Evolutionary conservation across 2,113 vertebrate species (phyloP).

Genomic region (Coregonus clupeaformis): DNA sequence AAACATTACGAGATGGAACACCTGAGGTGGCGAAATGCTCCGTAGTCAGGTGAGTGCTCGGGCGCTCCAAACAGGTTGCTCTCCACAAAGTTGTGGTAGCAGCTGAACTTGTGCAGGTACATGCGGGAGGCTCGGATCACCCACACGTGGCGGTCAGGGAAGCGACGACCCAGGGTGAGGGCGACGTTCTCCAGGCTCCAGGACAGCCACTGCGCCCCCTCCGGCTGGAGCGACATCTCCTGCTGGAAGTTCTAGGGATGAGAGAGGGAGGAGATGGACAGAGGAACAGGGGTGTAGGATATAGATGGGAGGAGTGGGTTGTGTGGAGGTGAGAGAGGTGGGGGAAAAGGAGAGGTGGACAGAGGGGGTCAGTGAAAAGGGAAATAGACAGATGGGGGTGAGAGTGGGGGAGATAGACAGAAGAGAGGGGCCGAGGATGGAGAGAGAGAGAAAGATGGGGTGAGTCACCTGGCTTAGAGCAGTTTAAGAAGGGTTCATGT

Average conservation of each 20-base stretch:
- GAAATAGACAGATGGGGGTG: background rate
- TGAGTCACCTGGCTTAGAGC: too few species aligned
- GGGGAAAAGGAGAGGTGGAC: background rate
- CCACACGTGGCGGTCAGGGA: constrained; percentile 87
- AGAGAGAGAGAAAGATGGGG: background rate
- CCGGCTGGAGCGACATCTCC: constrained; percentile 78
- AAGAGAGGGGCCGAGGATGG: background rate
- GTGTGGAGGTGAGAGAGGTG: background rate
- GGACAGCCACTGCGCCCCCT: constrained; percentile 35
- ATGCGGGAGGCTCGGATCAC: constrained; percentile 89
- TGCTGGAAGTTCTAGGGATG: constrained; percentile 89
- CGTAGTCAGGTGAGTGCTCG: constrained; percentile 80
- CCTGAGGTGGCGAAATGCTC: constrained; percentile 87
- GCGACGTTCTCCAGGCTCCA: constrained; percentile 89
- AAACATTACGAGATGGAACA: constrained; percentile 7
- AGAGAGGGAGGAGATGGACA: background rate
- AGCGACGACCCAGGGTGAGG: constrained; percentile 77
- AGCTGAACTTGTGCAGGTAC: constrained; percentile 97
- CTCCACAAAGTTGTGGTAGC: constrained; percentile 92
- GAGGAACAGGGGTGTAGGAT: background rate
- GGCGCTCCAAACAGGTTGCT: constrained; percentile 96
- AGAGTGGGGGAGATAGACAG: too few species aligned
- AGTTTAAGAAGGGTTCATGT: background rate
- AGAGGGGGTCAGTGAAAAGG: background rate
- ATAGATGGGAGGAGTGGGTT: background rate